phyloP scores from a whole-genome alignment of 2,888 invertebrate genomes.

The Diloba caeruleocephala region DNA sequence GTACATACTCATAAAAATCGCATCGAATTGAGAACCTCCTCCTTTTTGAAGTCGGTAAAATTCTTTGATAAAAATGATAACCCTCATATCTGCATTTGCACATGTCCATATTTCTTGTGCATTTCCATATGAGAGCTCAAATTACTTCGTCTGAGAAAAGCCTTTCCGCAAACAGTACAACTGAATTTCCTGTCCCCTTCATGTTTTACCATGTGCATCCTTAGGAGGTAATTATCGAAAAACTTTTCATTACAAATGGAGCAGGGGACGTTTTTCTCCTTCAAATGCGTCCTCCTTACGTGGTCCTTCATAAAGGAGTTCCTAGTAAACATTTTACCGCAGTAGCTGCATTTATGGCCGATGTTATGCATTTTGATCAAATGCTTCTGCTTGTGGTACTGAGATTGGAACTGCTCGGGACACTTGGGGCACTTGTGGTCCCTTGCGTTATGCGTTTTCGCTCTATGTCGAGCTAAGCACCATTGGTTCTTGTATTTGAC shows the following conservation, averaged over 20 bases:
- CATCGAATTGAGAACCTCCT: too few relatives aligned
- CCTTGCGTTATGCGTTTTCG: constrained; percentile 77
- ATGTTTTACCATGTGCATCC: constrained; percentile 87
- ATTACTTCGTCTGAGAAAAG: constrained; percentile 89
- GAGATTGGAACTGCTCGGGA: constrained; percentile 82
- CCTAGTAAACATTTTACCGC: constrained; percentile 81
- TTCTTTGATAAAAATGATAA: too few relatives aligned
- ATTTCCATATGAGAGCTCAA: constrained; percentile 88
- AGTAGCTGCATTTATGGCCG: constrained; percentile 79
- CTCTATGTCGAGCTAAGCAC: constrained; percentile 78
- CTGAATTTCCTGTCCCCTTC: constrained; percentile 86
- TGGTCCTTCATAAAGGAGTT: constrained; percentile 85
- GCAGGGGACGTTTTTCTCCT: constrained; percentile 81
- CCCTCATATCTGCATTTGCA: constrained; percentile 44
- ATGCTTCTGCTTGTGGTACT: constrained; percentile 87
- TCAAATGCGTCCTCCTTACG: constrained; percentile 80
- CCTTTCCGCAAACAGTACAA: constrained; percentile 89
- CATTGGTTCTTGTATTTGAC: constrained; percentile 77
- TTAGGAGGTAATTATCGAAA: constrained; percentile 78
- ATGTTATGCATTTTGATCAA: constrained; percentile 83
- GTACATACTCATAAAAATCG: too few relatives aligned
- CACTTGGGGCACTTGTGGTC: constrained; percentile 81
- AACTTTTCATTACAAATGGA: constrained; percentile 80
- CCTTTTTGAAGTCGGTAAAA: too few relatives aligned
- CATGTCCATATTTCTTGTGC: constrained; percentile 82